phyloP scores from a whole-genome alignment of 2,888 invertebrate species.

The Folsomia candida region DNA sequence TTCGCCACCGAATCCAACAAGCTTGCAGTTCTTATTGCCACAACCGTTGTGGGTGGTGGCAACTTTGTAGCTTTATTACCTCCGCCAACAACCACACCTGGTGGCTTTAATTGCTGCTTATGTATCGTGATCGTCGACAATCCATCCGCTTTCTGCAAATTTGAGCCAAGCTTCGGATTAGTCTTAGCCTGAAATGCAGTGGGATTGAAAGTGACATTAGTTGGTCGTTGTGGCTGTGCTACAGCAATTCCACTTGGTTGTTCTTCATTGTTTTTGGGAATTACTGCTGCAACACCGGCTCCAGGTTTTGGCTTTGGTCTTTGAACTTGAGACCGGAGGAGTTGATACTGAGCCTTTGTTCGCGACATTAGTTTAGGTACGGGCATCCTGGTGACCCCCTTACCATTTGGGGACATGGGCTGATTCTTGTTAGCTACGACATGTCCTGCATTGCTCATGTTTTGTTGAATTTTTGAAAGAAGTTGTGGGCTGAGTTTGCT shows the following conservation, averaged over 20 bases:
- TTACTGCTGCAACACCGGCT: neutral
- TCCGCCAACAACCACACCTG: neutral
- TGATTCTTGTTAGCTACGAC: neutral
- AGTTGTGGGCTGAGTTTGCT: neutral
- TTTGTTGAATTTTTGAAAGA: constrained; percentile 1
- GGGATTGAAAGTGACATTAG: no score
- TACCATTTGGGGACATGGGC: neutral
- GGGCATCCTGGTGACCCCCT: neutral
- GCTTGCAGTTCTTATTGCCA: neutral
- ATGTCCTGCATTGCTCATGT: neutral
- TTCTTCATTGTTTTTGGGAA: neutral
- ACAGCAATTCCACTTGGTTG: neutral
- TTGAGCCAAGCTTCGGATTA: neutral
- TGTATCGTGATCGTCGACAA: neutral
- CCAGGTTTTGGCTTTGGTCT: constrained; percentile 5
- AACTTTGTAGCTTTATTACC: no score
- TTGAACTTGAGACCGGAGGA: constrained; percentile 7
- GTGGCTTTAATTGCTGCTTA: no score
- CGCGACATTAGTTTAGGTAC: constrained; percentile 14
- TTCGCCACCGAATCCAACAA: neutral
- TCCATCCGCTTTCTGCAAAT: neutral
- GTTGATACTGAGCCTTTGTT: constrained; percentile 12
- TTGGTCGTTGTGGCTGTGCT: neutral
- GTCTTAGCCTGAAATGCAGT: no score
- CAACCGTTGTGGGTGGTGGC: neutral